Evolutionary conservation across 2,888 invertebrate species (phyloP).

Genomic region (Beris chalybata): DNA sequence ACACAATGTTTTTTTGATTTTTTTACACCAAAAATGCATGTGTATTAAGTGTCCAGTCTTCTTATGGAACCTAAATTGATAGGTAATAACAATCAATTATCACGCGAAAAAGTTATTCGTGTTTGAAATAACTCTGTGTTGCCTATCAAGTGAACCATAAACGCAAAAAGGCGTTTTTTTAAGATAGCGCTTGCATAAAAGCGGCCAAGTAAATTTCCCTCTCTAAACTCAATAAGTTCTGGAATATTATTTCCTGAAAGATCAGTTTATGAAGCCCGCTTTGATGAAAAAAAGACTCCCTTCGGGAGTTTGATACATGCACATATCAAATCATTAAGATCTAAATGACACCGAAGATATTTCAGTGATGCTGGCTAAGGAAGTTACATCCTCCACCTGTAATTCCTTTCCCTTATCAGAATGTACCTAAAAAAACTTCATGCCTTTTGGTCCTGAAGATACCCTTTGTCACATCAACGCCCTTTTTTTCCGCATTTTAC

Average conservation of each 20-base stretch:
- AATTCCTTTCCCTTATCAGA: neutral
- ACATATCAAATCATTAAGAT: slow-evolving; percentile 57
- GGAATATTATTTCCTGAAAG: slow-evolving; percentile 28
- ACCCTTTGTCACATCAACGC: neutral
- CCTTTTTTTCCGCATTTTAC: slow-evolving; percentile 16
- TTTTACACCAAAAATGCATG: too few species aligned
- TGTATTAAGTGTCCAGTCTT: too few species aligned
- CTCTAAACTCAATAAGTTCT: slow-evolving; percentile 20
- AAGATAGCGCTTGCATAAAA: too few species aligned
- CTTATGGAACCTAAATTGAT: too few species aligned
- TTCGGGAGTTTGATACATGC: slow-evolving; percentile 28
- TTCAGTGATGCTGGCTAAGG: slow-evolving; percentile 1
- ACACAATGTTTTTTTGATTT: too few species aligned
- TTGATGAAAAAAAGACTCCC: slow-evolving; percentile 18
- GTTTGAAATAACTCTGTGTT: too few species aligned
- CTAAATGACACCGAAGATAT: slow-evolving; percentile 51
- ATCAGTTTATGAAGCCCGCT: slow-evolving; percentile 25
- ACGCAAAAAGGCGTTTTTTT: too few species aligned
- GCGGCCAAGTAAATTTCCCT: too few species aligned
- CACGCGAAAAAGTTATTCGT: too few species aligned
- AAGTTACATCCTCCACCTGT: slow-evolving; percentile 7
- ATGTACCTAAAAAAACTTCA: neutral
- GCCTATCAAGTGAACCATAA: too few species aligned
- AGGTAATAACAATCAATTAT: too few species aligned
- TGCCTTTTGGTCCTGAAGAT: neutral